A percentile compares a stretch with the other conserved stretches of the same genome.
These are phyloP conservation scores for Thamnophis elegans DNA, from an alignment of 2,797 vertebrate genomes.

Conservation along the genomic window DNA sequence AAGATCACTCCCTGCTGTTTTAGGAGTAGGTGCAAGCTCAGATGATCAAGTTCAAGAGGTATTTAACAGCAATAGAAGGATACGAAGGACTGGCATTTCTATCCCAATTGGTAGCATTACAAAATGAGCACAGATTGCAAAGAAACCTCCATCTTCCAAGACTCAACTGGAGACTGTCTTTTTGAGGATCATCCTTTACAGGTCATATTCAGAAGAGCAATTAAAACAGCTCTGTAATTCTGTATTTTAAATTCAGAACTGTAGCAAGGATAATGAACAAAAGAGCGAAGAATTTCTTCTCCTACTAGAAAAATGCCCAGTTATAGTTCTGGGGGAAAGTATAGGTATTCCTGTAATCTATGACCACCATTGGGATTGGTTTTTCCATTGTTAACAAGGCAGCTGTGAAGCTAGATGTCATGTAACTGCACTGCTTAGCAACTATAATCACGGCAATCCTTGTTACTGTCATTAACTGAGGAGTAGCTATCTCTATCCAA, in stretches of 20 bases:
- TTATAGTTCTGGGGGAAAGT: not conserved
- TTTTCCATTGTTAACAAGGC: not conserved
- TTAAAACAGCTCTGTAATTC: not conserved
- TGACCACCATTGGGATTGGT: not conserved
- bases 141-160: slow-evolving; percentile 30
- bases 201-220: not conserved
- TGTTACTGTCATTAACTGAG: not conserved
- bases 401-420: not conserved
- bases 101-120: not conserved
- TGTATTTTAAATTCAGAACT: not conserved
- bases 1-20: slow-evolving; percentile 39
- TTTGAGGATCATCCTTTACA: not conserved
- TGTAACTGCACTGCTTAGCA: not conserved
- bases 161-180: slow-evolving; percentile 11
- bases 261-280: not conserved
- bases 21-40: slow-evolving; percentile 8
- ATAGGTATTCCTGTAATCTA: not conserved
- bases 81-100: not conserved
- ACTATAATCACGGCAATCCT: not conserved
- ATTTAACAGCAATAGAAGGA: slow-evolving; percentile 13
- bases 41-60: not conserved
- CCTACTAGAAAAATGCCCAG: not conserved
- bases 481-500: not conserved
- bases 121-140: not conserved
- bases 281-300: not conserved